Evolutionary conservation across 2,888 invertebrate genomes (phyloP).

Genomic region (Cabera pusaria): DNA sequence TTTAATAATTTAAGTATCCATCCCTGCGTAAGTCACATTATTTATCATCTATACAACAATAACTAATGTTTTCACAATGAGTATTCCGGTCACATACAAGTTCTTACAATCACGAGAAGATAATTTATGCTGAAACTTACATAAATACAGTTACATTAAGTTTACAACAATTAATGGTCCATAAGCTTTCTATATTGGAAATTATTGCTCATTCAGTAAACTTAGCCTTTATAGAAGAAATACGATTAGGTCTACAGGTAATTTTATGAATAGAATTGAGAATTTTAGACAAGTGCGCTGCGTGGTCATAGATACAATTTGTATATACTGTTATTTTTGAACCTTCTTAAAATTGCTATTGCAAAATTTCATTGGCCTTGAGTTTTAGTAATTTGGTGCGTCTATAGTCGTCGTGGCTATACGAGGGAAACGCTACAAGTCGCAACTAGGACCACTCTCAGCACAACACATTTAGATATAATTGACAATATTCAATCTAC

Average conservation of each 20-base stretch:
- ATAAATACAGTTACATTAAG: constrained; percentile 53
- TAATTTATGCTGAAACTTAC: constrained; percentile 82
- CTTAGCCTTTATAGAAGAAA: constrained; percentile 37
- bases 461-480: constrained; percentile 46
- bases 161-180: constrained; percentile 76
- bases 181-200: constrained; percentile 68
- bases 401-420: too few relatives aligned
- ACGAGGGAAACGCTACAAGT: constrained; percentile 27
- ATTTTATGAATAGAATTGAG: constrained; percentile 39
- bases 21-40: constrained; percentile 84
- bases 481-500: constrained; percentile 73
- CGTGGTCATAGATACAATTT: too few relatives aligned
- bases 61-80: constrained; percentile 78
- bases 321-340: too few relatives aligned
- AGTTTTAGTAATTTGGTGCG: too few relatives aligned
- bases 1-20: constrained; percentile 84
- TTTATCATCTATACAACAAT: constrained; percentile 83
- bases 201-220: constrained; percentile 55
- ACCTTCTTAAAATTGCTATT: too few relatives aligned
- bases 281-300: constrained; percentile 32
- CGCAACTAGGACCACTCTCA: constrained; percentile 44
- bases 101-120: constrained; percentile 63
- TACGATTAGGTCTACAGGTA: constrained; percentile 40
- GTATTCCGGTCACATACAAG: constrained; percentile 69
- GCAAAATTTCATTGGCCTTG: too few relatives aligned